Conservation (phyloP, 1,140 invertebrate genomes). For the Heliothis subflexa region DNA sequence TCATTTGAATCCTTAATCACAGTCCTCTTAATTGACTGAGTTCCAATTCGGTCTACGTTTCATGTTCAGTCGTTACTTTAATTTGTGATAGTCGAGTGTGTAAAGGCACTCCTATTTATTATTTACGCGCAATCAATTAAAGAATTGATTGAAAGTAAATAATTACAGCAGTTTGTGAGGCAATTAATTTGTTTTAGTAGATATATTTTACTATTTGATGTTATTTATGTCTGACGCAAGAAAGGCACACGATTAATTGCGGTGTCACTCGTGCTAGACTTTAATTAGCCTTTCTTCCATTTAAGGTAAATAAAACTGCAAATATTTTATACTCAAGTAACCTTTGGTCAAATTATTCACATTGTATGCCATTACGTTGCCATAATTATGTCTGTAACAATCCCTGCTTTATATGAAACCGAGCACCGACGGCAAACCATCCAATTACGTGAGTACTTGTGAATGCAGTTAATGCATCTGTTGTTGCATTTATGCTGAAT, state of each 20-base stretch:
- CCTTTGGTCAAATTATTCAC: background rate
- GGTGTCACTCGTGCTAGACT: no score
- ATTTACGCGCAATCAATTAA: background rate
- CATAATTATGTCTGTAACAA: background rate
- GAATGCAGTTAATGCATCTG: slow-evolving; percentile 8
- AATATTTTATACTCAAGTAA: background rate
- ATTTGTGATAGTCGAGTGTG: background rate
- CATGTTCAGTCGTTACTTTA: background rate
- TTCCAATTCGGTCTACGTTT: background rate
- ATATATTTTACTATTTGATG: background rate
- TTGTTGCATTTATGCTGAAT: slow-evolving; percentile 6
- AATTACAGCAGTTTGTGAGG: background rate
- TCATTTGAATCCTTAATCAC: slow-evolving; percentile 7
- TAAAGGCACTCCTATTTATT: no score
- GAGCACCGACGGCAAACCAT: background rate
- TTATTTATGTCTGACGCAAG: no score
- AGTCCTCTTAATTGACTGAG: background rate
- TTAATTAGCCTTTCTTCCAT: no score
- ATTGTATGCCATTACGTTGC: background rate
- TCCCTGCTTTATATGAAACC: background rate
- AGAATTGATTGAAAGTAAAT: slow-evolving; percentile 21
- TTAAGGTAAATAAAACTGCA: no score
- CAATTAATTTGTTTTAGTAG: background rate
- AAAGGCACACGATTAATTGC: no score
- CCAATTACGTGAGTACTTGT: slow-evolving; percentile 11